Evolutionary conservation across 2,113 vertebrate species (phyloP), one percentile per base, ranked within the genome.

Genomic region (Rhinolophus sinicus): DNA sequence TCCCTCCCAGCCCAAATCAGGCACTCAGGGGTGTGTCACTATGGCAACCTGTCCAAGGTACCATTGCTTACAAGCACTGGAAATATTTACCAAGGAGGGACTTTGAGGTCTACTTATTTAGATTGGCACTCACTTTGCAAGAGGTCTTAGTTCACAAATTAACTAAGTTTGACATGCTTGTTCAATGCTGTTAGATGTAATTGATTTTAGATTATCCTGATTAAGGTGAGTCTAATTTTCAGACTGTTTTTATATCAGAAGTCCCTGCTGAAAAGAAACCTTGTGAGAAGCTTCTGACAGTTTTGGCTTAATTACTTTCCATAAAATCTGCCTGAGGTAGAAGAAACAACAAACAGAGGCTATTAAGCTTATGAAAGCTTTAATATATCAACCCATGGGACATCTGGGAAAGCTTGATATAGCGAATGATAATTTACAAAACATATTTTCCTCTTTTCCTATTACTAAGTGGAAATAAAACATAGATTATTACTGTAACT

Each of bases 251-350:
- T 91, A 62, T 64, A 80, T 47, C 75, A 78, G 47, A 95, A 88
- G 72, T 92, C 83, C 35, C 65, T 80, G 65, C 77, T 92, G 90
- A 95, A 75, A 93, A 96, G 73, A 95, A 75, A 64, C 77, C 72
- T 80, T 93, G 24, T 93, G 65, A 75, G 40, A 9, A 62, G 44
- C 77, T 87, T 84, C n/a, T 95, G 77, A 96, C 50, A 83, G 30
- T 93, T 95, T 83, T 9, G 90, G 82, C 65, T 95, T 95, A 93
- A 97, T 95, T 96, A 93, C 58, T 67, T 73, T 95, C 78, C 88
- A 56, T 40, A 93, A 93, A 92, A 80, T 92, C 56, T 96, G 83
- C 90, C 90, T 84, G 33, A 80, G 81, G 90, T 64, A 64, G 64
- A 58, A 91, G 65, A 95, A 88, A 88, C n/a, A 78, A 58, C 19